Evolutionary conservation across 1,140 invertebrate species (phyloP).

Genomic region (Drosophila virilis): DNA sequence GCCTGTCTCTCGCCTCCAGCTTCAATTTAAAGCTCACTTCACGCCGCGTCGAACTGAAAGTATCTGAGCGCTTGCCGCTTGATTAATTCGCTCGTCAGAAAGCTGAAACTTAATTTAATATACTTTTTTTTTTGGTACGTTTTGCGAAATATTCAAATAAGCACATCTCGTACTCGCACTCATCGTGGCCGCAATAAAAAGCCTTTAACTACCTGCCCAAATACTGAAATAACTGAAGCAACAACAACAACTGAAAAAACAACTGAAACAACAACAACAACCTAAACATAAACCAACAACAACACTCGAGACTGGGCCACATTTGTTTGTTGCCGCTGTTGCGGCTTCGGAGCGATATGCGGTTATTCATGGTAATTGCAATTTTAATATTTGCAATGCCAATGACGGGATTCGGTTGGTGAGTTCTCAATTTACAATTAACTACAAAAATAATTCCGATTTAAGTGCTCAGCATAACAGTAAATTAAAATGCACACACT

Average conservation of each 20-base stretch:
- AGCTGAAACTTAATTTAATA: conserved; percentile 24
- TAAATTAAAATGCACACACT: not conserved
- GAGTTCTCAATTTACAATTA: conserved; percentile 37
- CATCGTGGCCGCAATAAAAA: conserved; percentile 62
- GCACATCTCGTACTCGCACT: conserved; percentile 48
- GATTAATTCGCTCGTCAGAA: conserved; percentile 69
- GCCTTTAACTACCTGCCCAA: conserved; percentile 68
- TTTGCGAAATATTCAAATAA: conserved; percentile 64
- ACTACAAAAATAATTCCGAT: conserved; percentile 5
- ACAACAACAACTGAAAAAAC: conserved; percentile 22
- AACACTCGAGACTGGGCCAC: conserved; percentile 59
- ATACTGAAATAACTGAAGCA: conserved; percentile 27
- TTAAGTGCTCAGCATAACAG: conserved; percentile 13
- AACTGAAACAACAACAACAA: conserved; percentile 18
- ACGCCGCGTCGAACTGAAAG: conserved; percentile 31
- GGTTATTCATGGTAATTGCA: conserved; percentile 82
- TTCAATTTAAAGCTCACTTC: conserved; percentile 19
- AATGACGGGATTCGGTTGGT: conserved; percentile 83
- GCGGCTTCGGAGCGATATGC: conserved; percentile 80
- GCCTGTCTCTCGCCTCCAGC: conserved; percentile 22
- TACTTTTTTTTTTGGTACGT: conserved; percentile 10
- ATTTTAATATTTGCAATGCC: conserved; percentile 84
- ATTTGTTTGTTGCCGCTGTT: conserved; percentile 76
- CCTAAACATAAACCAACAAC: conserved; percentile 20
- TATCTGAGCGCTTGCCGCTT: conserved; percentile 51